Base-by-base conservation (phyloP, 2,888 invertebrate species). In the Meteorus cinctellus region DNA sequence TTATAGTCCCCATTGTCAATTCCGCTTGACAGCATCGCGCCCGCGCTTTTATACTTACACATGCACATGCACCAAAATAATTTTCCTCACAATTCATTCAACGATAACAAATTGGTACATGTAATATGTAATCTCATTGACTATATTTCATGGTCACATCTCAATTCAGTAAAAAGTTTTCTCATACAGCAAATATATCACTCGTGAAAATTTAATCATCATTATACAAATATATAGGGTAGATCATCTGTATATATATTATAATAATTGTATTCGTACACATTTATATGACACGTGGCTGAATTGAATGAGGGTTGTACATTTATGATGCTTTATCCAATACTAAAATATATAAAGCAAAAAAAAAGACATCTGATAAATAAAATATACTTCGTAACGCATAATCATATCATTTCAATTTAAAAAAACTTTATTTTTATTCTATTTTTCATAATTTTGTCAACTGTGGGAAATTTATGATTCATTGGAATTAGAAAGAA, bases 1-100 rank as follows among this genome's bases (percentile, higher is more conserved):
- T 55, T 55, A 24, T 55, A 24, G 55, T 55, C 19, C 55, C 55
- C 55, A 55, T 55, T 55, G 55, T 55, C 55, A 55, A 55, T 55
- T 55, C 19, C 55, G 55, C 55, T 55, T 55, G 55, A 55, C 55
- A 19, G 55, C 19, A 55, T 55, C 24, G 55, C n/a, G 10, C 19
- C 8, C 55, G 41, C 41, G 41, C 41, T 41, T 41, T 41, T 41
- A 41, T 41, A 55, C 19, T n/a, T 55, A 19, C 6, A 55, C n/a
- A 55, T 55, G n/a, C n/a, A 55, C 19, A 55, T 55, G 55, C 55
- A 55, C 19, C 19, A 19, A 55, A n/a, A 55, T 55, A 55, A 55
- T 55, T 19, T 55, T 55, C 55, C 19, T 19, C 8, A 4, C 19
- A 55, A 8, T 55, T 55, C 55, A 55, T 19, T 55, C 55, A 55